Percentiles rank a stretch among this genome's conserved stretches.
Evolutionary conservation across 1,140 invertebrate genomes (phyloP).

Genomic region (Arctopsyche grandis): DNA sequence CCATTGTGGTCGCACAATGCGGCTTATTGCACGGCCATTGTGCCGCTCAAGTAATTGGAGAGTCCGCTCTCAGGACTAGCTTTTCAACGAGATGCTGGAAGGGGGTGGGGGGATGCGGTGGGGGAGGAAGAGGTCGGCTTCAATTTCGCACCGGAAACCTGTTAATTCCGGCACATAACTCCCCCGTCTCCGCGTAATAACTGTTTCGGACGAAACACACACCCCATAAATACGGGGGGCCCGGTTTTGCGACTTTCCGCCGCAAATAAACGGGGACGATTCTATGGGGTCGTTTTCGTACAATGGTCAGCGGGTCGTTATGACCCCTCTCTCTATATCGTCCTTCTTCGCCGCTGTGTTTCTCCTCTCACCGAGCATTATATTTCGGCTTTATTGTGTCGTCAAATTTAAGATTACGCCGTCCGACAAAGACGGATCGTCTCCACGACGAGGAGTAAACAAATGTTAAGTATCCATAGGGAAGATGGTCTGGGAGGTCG

Average conservation of each 20-base stretch:
- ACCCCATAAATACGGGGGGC: background rate
- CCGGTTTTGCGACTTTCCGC: background rate
- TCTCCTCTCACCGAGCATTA: background rate
- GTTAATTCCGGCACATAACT: constrained; percentile 34
- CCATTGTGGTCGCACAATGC: constrained; percentile 26
- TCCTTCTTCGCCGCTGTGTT: no score
- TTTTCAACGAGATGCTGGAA: no score
- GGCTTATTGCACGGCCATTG: constrained; percentile 48
- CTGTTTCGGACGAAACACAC: background rate
- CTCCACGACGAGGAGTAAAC: background rate
- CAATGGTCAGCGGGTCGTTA: background rate
- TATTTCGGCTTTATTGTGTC: constrained; percentile 4
- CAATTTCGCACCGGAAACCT: constrained; percentile 41
- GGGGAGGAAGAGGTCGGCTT: background rate
- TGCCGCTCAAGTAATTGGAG: background rate
- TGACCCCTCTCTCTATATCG: background rate
- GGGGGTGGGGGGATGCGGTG: constrained; percentile 7
- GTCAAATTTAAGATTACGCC: constrained; percentile 1
- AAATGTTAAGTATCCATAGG: background rate
- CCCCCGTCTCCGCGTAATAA: background rate
- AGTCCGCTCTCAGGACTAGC: background rate
- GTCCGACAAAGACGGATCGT: background rate
- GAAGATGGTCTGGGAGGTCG: no score
- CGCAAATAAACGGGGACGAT: no score
- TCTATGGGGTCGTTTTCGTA: no score